Evolutionary conservation across 2,797 vertebrate genomes (phyloP).

Genomic region (Gallirallus australis): DNA sequence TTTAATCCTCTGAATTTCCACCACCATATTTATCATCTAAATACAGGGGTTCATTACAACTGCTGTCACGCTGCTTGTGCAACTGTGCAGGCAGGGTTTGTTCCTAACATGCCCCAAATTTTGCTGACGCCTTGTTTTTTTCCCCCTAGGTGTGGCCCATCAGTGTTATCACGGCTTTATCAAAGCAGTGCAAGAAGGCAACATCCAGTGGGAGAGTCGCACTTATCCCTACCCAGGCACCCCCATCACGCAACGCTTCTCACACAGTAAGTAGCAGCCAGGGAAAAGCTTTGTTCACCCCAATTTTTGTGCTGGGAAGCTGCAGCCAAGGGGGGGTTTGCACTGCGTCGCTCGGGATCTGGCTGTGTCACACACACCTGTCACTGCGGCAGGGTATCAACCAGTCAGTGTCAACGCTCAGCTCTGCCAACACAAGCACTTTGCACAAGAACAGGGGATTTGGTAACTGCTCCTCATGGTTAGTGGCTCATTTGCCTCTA

Average conservation of each 20-base stretch:
- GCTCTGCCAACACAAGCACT: accelerated
- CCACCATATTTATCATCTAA: accelerated
- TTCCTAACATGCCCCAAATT: background rate
- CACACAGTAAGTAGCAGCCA: conserved; percentile 89
- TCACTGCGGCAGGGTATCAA: background rate
- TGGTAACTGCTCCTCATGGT: accelerated
- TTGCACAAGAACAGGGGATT: background rate
- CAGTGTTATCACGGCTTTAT: conserved; percentile 99
- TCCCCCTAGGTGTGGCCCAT: conserved; percentile 90
- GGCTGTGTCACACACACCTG: accelerated
- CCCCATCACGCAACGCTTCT: conserved; percentile 98
- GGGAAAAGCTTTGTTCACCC: background rate
- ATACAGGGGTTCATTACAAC: too few species aligned
- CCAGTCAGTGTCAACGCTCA: accelerated
- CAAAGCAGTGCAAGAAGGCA: conserved; percentile 96
- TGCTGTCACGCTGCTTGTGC: background rate
- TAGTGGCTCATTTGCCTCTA: accelerated
- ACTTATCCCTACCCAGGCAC: conserved; percentile 99
- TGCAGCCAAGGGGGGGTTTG: background rate
- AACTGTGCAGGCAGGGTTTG: accelerated
- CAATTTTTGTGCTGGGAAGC: background rate
- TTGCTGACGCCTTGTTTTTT: background rate
- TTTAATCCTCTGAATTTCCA: background rate
- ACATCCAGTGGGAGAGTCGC: conserved; percentile 98
- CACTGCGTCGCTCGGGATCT: accelerated